phyloP scores from a whole-genome alignment of 2,888 invertebrate species.

The Ophion ellenae region DNA sequence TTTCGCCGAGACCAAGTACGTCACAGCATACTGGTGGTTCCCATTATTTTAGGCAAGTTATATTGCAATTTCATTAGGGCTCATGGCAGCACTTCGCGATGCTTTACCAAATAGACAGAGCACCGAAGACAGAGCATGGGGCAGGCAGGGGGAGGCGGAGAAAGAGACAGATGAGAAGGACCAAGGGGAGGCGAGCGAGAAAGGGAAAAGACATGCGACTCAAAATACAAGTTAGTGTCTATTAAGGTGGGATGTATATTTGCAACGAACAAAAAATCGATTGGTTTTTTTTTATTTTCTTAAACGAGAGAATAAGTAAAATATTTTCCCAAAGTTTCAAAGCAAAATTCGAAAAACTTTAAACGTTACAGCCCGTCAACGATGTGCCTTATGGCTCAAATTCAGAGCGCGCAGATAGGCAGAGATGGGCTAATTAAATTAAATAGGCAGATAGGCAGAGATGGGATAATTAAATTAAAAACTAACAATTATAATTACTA shows the following conservation, averaged over 20 bases:
- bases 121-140: background rate
- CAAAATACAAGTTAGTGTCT: background rate
- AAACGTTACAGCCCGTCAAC: too few species aligned
- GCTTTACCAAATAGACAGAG: constrained; percentile 12
- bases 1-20: constrained; percentile 34
- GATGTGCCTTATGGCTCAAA: too few species aligned
- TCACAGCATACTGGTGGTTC: constrained; percentile 53
- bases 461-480: too few species aligned
- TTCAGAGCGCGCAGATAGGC: too few species aligned
- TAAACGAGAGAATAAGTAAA: too few species aligned
- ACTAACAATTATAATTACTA: too few species aligned
- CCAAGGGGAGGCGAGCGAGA: constrained; percentile 18
- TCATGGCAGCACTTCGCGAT: constrained; percentile 37
- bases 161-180: constrained; percentile 7
- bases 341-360: too few species aligned
- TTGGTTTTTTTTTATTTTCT: too few species aligned
- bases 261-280: too few species aligned
- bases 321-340: too few species aligned
- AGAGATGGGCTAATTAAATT: too few species aligned
- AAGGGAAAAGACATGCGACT: background rate
- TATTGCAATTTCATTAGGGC: constrained; percentile 75
- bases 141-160: constrained; percentile 32
- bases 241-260: background rate
- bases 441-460: too few species aligned
- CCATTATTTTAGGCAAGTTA: constrained; percentile 73